Conservation (phyloP, 2,888 invertebrate genomes). For the Harpagoxenus sublaevis region DNA sequence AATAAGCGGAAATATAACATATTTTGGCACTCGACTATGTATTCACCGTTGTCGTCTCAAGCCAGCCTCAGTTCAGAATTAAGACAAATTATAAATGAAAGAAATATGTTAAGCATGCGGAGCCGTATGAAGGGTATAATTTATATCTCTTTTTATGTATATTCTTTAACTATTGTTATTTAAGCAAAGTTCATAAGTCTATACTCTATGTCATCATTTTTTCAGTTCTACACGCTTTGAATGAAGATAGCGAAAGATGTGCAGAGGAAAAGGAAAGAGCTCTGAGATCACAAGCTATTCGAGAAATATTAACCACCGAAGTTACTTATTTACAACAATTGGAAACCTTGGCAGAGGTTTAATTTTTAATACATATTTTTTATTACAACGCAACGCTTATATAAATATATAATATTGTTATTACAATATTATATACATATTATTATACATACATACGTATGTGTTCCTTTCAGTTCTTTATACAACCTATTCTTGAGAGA, state of each 20-base stretch:
- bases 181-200: too few relatives aligned
- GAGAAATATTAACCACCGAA: constrained; percentile 91
- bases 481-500: constrained; percentile 88
- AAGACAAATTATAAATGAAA: constrained; percentile 88
- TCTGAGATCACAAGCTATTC: constrained; percentile 87
- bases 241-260: constrained; percentile 84
- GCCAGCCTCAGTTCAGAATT: constrained; percentile 88
- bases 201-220: not conserved
- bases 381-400: not conserved
- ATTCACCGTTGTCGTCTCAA: constrained; percentile 88
- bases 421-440: too few relatives aligned
- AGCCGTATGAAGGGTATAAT: constrained; percentile 88
- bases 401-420: constrained; percentile 25
- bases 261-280: constrained; percentile 82
- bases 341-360: constrained; percentile 89
- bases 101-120: constrained; percentile 89
- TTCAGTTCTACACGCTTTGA: constrained; percentile 88
- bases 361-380: constrained; percentile 1
- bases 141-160: constrained; percentile 12
- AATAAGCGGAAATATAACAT: not conserved
- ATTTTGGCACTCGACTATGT: constrained; percentile 63
- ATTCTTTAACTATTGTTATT: not conserved
- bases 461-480: constrained; percentile 86
- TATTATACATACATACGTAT: not conserved
- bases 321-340: constrained; percentile 90